phyloP scores from a whole-genome alignment of 2,113 vertebrate species.

The Xenus cinereus region DNA sequence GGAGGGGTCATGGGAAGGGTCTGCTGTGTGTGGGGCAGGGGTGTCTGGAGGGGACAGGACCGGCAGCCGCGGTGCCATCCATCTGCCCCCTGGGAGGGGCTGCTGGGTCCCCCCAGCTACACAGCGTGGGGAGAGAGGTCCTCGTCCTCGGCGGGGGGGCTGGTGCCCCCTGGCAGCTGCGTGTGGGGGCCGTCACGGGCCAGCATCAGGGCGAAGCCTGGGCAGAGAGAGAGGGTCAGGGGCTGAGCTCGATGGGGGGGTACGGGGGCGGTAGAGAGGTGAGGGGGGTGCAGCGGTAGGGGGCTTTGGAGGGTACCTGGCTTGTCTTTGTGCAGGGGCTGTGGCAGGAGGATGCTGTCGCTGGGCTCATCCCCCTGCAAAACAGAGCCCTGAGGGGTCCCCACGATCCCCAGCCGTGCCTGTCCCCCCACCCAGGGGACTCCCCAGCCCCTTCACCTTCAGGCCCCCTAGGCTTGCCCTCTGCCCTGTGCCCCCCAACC shows the following conservation, averaged over 20 bases:
- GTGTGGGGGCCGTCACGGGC: not conserved
- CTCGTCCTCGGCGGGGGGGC: not conserved
- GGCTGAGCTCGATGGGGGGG: not conserved
- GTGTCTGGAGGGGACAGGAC: not conserved
- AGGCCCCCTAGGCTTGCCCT: too few relatives aligned
- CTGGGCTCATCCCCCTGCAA: not conserved
- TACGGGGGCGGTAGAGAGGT: too few relatives aligned
- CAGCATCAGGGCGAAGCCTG: not conserved
- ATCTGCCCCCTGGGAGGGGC: not conserved
- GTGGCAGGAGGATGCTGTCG: not conserved
- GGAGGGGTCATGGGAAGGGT: not conserved
- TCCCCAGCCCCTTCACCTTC: not conserved
- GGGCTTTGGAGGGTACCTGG: not conserved
- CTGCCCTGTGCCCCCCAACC: too few relatives aligned
- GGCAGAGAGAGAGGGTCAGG: not conserved
- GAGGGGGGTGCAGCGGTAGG: too few relatives aligned
- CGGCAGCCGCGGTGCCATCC: not conserved
- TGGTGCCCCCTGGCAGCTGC: not conserved
- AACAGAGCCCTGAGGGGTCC: not conserved
- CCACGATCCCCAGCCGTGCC: not conserved
- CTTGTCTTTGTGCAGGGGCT: not conserved
- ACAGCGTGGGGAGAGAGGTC: not conserved
- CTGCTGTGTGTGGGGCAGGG: not conserved
- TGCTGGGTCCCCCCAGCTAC: not conserved
- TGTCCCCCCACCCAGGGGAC: too few relatives aligned